Base-by-base conservation (phyloP, 2,888 invertebrate species). In the Neoaliturus tenellus region DNA sequence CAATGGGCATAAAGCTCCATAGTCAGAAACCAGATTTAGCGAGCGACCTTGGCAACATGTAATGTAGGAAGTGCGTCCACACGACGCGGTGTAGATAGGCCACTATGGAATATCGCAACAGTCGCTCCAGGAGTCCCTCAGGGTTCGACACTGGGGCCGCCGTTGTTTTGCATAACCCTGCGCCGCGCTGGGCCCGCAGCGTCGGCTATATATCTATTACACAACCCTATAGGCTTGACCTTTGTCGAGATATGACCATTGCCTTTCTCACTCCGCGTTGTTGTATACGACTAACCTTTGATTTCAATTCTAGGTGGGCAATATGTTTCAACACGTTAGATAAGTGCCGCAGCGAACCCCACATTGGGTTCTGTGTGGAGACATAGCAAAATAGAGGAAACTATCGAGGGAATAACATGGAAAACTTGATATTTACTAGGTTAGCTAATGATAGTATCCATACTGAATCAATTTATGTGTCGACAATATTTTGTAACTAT, bases 281-380 rank as follows among this genome's bases (percentile, higher is more conserved):
- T 67, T 67, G 39, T 69, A 69, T 69, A 39, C 69, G 69, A 69
- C 69, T 39, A 69, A 69, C 69, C 69, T 69, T 69, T 69, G 39
- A 20, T 69, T 69, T 69, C 39, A 33, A 69, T 35, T 69, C 39
- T 69, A 69, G 69, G 39, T 20, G 33, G 23, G 69, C 17, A 69
- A 67, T 20, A 10, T 6, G 17, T 69, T 69, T 69, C 69, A 39
- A 69, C 69, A 69, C 69, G 17, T 55, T 55, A 55, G 55, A 55
- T 55, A 62, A 62, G 62, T 55, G 51, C 3, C 23, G 23, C 2
- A 51, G 44, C 17, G 17, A 44, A 44, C 10, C 35, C n/a, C n/a
- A n/a, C n/a, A n/a, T n/a, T n/a, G n/a, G n/a, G n/a, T n/a, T n/a
- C n/a, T n/a, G n/a, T n/a, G n/a, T n/a, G n/a, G n/a, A n/a, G n/a